Evolutionary conservation across 2,888 invertebrate genomes (phyloP).

Genomic region (Habrosyne pyritoides): DNA sequence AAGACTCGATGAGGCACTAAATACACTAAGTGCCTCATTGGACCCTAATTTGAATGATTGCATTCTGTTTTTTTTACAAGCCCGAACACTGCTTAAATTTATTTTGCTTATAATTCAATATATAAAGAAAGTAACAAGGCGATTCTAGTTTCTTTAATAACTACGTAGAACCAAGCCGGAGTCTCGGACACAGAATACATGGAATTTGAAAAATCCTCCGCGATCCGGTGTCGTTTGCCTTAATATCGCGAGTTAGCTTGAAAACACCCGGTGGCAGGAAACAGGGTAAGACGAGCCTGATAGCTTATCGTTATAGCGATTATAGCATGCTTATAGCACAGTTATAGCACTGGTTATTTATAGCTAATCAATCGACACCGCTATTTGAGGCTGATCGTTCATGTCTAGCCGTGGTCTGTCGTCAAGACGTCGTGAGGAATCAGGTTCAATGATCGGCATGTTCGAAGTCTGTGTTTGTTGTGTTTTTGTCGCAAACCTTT

Average conservation of each 20-base stretch:
- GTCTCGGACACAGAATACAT: conserved; percentile 19
- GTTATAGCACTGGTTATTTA: neutral
- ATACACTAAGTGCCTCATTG: too few species aligned
- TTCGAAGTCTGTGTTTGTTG: neutral
- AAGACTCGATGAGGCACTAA: too few species aligned
- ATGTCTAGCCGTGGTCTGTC: conserved; percentile 28
- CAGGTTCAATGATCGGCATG: conserved; percentile 9
- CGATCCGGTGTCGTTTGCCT: conserved; percentile 40
- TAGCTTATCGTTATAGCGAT: conserved; percentile 22
- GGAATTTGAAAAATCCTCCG: conserved; percentile 51
- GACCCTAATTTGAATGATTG: too few species aligned
- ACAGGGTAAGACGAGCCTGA: conserved; percentile 35
- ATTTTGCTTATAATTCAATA: neutral
- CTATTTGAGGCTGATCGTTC: conserved; percentile 17
- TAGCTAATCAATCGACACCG: conserved; percentile 37
- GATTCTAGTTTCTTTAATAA: neutral
- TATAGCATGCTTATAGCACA: conserved; percentile 5
- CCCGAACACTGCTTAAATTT: neutral
- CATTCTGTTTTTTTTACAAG: neutral
- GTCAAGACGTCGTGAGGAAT: conserved; percentile 16
- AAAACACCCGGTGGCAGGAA: conserved; percentile 44
- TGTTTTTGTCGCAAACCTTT: too few species aligned
- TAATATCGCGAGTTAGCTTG: conserved; percentile 28
- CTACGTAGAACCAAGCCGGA: conserved; percentile 8
- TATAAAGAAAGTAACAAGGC: neutral